These are phyloP conservation scores for Pelagia noctiluca DNA, from an alignment of 30 jellyfish, hydroid and myxozoan species.

Conservation along the genomic window DNA sequence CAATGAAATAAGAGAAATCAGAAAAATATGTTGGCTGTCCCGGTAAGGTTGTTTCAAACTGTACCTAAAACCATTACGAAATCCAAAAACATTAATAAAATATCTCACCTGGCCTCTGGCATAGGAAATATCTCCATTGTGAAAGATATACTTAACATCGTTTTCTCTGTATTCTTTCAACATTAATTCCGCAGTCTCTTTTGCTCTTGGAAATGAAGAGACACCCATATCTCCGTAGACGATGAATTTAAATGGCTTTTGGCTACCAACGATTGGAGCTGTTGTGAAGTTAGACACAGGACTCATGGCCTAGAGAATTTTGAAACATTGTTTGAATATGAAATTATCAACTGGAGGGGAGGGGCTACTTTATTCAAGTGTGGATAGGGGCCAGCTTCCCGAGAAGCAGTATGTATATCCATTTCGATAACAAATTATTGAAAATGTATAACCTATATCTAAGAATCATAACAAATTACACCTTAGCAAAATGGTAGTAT, in stretches of 20 bases:
- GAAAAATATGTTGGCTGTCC: no score
- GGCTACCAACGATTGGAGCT: slow-evolving; percentile 46
- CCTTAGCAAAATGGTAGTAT: no score
- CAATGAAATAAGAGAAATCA: no score
- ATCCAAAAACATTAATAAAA: background rate
- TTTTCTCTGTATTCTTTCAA: slow-evolving; percentile 62
- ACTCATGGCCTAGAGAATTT: slow-evolving; percentile 68
- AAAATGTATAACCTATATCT: no score
- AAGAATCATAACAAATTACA: no score
- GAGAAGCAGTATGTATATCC: no score
- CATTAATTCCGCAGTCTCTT: slow-evolving; percentile 64
- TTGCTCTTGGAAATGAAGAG: slow-evolving; percentile 77
- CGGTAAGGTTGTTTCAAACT: background rate
- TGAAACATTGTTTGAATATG: background rate
- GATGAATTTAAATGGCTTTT: slow-evolving; percentile 66
- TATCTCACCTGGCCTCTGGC: slow-evolving; percentile 79
- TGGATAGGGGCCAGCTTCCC: no score
- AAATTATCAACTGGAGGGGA: no score
- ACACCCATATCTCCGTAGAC: slow-evolving; percentile 90
- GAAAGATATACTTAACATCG: slow-evolving; percentile 66
- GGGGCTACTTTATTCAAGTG: background rate
- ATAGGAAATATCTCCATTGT: slow-evolving; percentile 88
- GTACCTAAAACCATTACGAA: no score
- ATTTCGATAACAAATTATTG: no score
- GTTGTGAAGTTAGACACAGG: slow-evolving; percentile 74